Evolutionary conservation across 2,888 invertebrate genomes (phyloP).

Genomic region (Mythimna loreyi): DNA sequence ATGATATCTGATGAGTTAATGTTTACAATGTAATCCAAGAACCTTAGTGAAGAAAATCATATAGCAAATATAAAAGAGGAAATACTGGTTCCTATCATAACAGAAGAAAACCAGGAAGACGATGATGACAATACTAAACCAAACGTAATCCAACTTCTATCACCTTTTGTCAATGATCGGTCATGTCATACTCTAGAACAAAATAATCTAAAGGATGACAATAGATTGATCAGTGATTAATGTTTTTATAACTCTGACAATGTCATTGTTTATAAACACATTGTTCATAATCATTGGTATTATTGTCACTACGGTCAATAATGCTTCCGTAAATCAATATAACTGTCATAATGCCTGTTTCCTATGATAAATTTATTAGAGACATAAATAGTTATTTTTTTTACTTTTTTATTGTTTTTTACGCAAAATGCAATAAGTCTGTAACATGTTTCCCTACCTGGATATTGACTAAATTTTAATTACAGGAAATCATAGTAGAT

Average conservation of each 20-base stretch:
- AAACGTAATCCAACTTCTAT: background rate
- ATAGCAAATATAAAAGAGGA: background rate
- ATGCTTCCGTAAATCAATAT: conserved; percentile 20
- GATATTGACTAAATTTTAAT: background rate
- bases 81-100: background rate
- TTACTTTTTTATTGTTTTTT: background rate
- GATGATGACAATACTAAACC: background rate
- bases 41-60: background rate
- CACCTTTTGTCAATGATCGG: background rate
- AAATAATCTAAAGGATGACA: conserved; percentile 13
- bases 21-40: background rate
- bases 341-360: conserved; percentile 2
- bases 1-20: background rate
- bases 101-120: background rate
- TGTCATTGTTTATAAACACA: conserved; percentile 42
- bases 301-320: conserved; percentile 6
- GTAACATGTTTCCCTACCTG: background rate
- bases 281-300: conserved; percentile 14
- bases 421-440: conserved; percentile 3
- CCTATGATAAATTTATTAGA: conserved; percentile 7
- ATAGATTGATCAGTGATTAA: conserved; percentile 1
- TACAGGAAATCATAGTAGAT: conserved; percentile 4
- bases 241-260: conserved; percentile 26
- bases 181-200: background rate
- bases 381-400: conserved; percentile 10